These are phyloP conservation scores for Pseudochirops cupreus DNA, from an alignment of 2,797 vertebrate species.

Conservation along the genomic window DNA sequence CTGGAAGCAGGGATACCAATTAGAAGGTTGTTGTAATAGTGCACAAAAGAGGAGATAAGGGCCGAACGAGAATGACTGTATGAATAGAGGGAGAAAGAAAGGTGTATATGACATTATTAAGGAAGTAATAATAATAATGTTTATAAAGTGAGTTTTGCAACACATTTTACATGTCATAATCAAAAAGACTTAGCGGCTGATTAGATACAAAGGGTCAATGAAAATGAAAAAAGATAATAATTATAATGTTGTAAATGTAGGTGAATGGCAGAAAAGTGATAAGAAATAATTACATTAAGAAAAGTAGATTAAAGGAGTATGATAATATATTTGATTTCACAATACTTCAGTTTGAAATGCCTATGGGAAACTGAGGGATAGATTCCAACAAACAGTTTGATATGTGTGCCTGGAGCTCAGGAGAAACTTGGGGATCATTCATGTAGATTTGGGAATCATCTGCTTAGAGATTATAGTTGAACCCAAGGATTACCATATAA, in stretches of 20 bases:
- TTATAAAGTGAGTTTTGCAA: not conserved
- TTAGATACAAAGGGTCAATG: not conserved
- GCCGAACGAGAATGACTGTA: not conserved
- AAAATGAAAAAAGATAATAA: not conserved
- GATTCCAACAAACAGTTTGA: not conserved
- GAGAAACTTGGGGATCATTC: not conserved
- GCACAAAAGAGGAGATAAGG: too few species aligned
- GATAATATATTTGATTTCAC: not conserved
- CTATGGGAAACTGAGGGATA: not conserved
- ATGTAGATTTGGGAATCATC: not conserved
- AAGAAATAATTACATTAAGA: not conserved
- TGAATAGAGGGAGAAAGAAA: not conserved
- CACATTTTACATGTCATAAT: not conserved
- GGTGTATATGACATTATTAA: not conserved
- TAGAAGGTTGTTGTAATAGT: not conserved
- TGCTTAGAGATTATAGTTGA: not conserved
- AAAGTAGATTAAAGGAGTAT: not conserved
- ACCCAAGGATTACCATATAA: not conserved
- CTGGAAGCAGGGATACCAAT: not conserved
- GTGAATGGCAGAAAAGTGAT: not conserved
- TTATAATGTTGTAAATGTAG: not conserved
- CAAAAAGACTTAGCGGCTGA: not conserved
- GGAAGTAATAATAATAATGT: not conserved
- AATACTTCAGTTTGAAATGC: not conserved
- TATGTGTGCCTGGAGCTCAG: not conserved